Evolutionary conservation across 2,888 invertebrate genomes (phyloP), one percentile per base, ranked within the genome.

Genomic region (Vandiemenella viatica): DNA sequence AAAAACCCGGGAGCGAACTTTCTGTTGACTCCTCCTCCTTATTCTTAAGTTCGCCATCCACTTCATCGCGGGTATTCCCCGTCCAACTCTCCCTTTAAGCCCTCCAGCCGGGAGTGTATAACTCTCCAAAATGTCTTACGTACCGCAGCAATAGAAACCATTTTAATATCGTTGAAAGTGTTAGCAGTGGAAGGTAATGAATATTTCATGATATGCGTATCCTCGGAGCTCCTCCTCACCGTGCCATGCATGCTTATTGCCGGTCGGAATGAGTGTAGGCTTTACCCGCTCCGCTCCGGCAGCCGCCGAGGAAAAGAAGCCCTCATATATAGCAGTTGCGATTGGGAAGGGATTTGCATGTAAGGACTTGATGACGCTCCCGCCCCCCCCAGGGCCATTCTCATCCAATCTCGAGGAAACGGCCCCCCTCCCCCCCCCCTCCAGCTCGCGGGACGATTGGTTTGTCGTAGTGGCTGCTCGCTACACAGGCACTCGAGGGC

Each of bases 141-240:
- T 15, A 21, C 23, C 16, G 45, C 38, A 22, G 45, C 48, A 46
- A 46, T 45, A 51, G 54, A 52, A 42, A 52, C 50, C 47, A 54
- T 66, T 67, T 67, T 67, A 67, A 67, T 67, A 67, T 66, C 65
- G 64, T 61, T 62, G 63, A 65, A 63, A 65, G 65, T 64, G 64
- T 65, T 64, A 45, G 50, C 46, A 41, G 49, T 20, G 37, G 20
- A 40, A 45, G 44, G 61, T 65, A 64, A 67, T 67, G 67, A 67
- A 67, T 67, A 67, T 66, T 67, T 67, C 67, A 67, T 67, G 67
- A 67, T 65, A 63, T 64, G 63, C 63, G 62, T 61, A 61, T 49
- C 46, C 22, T 49, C 20, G 21, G 37, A 19, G 37, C 37, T 15
- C 43, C 22, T 21, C 26, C 40, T 41, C 15, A 13, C 17, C 42